Base-by-base conservation (phyloP, 2,888 invertebrate genomes). In the Caenorhabditis imperialis region DNA sequence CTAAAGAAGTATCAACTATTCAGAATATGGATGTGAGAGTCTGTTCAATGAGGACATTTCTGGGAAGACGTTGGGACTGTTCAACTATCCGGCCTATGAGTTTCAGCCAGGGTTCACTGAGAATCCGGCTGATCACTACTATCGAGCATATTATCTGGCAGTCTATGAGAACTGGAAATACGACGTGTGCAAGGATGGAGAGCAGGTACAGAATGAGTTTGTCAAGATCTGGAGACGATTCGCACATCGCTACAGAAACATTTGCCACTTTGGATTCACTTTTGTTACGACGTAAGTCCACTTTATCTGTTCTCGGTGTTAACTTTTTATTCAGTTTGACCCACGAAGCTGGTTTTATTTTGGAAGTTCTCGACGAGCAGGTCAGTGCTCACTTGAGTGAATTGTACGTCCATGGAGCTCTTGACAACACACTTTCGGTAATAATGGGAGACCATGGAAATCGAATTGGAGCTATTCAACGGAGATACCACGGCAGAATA, bases 361-460 rank as follows among this genome's bases (percentile, higher is more conserved):
- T 79, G 10, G 79, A 79, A 50, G n/a, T 65, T n/a, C 23, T 79
- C 3, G 79, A 79, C 42, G 79, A 79, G 47, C 69, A 75, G 38
- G 18, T 79, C 8, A 63, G 60, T 18, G 33, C 53, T 18, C 51
- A 45, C n/a, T 42, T 76, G 33, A 67, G 47, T 47, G 40, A 61
- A 48, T 40, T 76, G 61, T 20, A 60, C 53, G 8, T 76, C 25
- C 25, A 58, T 6, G 62, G 77, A 23, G 75, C 55, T 10, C 37
- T 85, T 50, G 70, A 85, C 30, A 82, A 84, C 63, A 82, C 81
- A 14, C 71, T 81, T 12, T 75, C 86, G 0, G 61, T 86, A 5
- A 77, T 86, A 12, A 80, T 88, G 83, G 89, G 89, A 62, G 90
- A 90, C 65, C 90, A 90, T 77, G 90, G 90, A 12, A 88, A 89